These are phyloP conservation scores for Drosophila bocki DNA, from an alignment of 1,140 invertebrate species.

Conservation along the genomic window DNA sequence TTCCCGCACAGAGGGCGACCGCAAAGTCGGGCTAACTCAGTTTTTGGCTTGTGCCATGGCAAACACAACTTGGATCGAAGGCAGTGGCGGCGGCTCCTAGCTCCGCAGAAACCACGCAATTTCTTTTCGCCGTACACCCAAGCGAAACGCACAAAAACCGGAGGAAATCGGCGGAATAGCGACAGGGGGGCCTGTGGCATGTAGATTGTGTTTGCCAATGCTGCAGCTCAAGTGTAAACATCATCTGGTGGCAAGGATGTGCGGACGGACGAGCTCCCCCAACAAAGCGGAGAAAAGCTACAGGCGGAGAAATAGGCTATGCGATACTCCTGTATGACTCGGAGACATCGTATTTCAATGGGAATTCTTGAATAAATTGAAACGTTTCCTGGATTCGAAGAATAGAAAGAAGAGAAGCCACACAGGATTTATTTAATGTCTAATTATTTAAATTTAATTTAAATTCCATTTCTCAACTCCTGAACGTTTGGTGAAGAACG, in stretches of 20 bases:
- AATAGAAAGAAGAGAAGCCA: neutral
- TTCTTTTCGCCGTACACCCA: conserved; percentile 25
- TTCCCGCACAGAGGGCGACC: conserved; percentile 36
- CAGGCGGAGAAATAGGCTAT: conserved; percentile 6
- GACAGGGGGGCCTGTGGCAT: conserved; percentile 11
- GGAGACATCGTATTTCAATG: neutral
- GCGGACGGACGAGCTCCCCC: conserved; percentile 16
- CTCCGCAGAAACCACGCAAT: conserved; percentile 43
- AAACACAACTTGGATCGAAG: conserved; percentile 47
- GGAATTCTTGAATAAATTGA: neutral
- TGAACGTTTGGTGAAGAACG: too few species aligned
- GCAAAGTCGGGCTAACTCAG: conserved; percentile 53
- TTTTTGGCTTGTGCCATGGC: conserved; percentile 48
- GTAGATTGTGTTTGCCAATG: conserved; percentile 48
- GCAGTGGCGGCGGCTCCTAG: neutral
- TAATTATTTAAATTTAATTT: neutral
- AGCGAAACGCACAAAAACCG: conserved; percentile 47
- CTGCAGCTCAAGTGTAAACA: conserved; percentile 79
- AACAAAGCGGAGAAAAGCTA: neutral
- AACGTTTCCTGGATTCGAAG: neutral
- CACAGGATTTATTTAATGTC: neutral
- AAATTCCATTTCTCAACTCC: too few species aligned
- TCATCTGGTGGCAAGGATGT: conserved; percentile 59
- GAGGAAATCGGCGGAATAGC: conserved; percentile 10
- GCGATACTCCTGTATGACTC: neutral